A percentile compares a stretch with the other conserved stretches of the same genome.
Conservation (phyloP, 2,113 vertebrate species). For the Malurus melanocephalus region DNA sequence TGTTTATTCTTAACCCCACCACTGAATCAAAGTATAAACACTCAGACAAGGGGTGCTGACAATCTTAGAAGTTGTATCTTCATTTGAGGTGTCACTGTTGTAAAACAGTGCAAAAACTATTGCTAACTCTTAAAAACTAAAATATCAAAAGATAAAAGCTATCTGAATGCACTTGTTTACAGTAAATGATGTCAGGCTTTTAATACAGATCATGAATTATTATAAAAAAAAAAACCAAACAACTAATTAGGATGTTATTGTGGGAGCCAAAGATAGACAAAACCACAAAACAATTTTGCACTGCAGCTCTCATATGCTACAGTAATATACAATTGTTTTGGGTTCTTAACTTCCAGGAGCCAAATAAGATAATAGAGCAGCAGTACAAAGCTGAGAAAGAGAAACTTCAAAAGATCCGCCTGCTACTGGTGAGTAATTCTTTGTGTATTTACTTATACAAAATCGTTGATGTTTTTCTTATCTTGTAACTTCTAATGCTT, state of each 20-base stretch:
- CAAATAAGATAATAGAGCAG: constrained; percentile 81
- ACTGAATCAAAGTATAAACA: not conserved
- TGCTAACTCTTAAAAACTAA: not conserved
- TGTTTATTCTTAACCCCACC: not conserved
- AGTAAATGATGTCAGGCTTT: not conserved
- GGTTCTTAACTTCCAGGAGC: constrained; percentile 77
- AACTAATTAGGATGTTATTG: not conserved
- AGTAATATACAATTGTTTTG: not conserved
- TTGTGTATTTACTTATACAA: not conserved
- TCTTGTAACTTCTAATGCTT: not conserved
- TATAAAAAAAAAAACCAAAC: not conserved
- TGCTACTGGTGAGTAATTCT: constrained; percentile 85
- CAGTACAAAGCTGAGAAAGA: constrained; percentile 86
- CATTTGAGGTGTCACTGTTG: not conserved
- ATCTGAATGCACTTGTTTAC: not conserved
- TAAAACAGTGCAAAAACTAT: not conserved
- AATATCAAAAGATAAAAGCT: not conserved
- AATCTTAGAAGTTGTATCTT: fast-evolving
- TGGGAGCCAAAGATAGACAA: not conserved
- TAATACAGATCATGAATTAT: not conserved
- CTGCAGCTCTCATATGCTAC: not conserved
- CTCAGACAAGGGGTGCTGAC: not conserved
- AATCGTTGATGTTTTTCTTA: not conserved
- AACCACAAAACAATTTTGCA: not conserved
- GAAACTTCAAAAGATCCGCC: constrained; percentile 93